These are phyloP conservation scores for Cheirogaleus medius DNA, from an alignment of 2,113 vertebrate species.

Conservation along the genomic window DNA sequence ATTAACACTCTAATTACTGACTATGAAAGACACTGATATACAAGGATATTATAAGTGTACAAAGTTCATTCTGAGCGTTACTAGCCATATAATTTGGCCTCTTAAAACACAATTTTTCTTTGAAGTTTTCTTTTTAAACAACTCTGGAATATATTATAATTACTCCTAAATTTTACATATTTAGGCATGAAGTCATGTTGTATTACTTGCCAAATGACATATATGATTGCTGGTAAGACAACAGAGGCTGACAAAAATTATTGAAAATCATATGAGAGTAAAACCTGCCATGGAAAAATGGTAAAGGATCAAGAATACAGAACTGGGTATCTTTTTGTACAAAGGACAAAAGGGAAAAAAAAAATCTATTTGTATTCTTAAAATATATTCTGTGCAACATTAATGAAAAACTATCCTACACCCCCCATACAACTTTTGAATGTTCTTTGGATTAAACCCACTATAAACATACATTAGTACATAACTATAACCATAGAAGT, in stretches of 20 bases:
- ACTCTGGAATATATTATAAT: not conserved
- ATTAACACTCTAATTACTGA: slow-evolving; percentile 4
- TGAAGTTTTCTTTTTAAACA: slow-evolving; percentile 7
- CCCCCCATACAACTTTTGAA: not conserved
- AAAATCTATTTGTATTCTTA: not conserved
- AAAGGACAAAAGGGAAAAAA: not conserved
- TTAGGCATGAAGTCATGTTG: not conserved
- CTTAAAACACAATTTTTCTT: slow-evolving; percentile 48
- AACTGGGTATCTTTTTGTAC: not conserved
- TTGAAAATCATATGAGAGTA: not conserved
- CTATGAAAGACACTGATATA: not conserved
- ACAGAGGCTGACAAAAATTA: not conserved
- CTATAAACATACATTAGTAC: not conserved
- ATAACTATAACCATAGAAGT: not conserved
- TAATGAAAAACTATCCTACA: not conserved
- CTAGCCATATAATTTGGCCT: not conserved
- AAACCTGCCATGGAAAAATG: not conserved
- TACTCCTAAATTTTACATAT: slow-evolving; percentile 2
- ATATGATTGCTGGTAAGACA: not conserved
- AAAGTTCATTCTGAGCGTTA: slow-evolving; percentile 29
- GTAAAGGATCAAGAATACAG: not conserved
- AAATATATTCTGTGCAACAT: not conserved
- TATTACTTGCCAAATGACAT: slow-evolving; percentile 6
- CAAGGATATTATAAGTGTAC: not conserved
- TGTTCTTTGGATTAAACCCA: not conserved